Conservation (phyloP, 2,797 vertebrate species). For the Micromesistius poutassou region DNA sequence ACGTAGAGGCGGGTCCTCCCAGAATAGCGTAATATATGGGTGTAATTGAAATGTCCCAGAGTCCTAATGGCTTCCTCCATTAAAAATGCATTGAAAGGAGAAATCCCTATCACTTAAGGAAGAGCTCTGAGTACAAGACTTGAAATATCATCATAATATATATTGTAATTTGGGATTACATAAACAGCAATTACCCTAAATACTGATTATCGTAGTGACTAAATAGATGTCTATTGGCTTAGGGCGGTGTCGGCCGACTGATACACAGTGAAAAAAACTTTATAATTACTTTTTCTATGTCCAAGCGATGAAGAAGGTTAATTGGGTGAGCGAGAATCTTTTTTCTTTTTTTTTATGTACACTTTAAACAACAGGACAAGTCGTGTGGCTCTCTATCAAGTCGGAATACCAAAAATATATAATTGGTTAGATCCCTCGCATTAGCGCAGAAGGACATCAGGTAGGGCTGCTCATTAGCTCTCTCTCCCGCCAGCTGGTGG, state of each 20-base stretch:
- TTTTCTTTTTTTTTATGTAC: no score
- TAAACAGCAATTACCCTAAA: not conserved
- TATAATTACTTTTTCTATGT: no score
- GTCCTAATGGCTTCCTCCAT: constrained; percentile 69
- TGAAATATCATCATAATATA: constrained; percentile 18
- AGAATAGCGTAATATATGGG: constrained; percentile 59
- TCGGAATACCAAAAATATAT: constrained; percentile 43
- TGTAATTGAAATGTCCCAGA: constrained; percentile 71
- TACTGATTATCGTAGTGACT: not conserved
- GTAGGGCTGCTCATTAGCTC: constrained; percentile 42
- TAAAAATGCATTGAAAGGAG: constrained; percentile 68
- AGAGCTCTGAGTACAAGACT: not conserved
- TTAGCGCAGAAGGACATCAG: constrained; percentile 48
- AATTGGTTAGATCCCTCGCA: constrained; percentile 44
- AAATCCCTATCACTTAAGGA: constrained; percentile 46
- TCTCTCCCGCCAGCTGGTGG: constrained; percentile 14
- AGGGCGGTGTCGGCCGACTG: not conserved
- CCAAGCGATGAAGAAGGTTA: no score
- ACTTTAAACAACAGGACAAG: no score
- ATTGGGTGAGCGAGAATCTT: no score
- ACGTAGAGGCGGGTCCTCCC: constrained; percentile 54
- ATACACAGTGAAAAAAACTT: no score
- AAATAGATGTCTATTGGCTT: not conserved
- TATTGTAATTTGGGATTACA: constrained; percentile 8
- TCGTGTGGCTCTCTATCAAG: not conserved